These are phyloP conservation scores for Cantharis flavilabris DNA, from an alignment of 2,888 invertebrate genomes.

Conservation along the genomic window DNA sequence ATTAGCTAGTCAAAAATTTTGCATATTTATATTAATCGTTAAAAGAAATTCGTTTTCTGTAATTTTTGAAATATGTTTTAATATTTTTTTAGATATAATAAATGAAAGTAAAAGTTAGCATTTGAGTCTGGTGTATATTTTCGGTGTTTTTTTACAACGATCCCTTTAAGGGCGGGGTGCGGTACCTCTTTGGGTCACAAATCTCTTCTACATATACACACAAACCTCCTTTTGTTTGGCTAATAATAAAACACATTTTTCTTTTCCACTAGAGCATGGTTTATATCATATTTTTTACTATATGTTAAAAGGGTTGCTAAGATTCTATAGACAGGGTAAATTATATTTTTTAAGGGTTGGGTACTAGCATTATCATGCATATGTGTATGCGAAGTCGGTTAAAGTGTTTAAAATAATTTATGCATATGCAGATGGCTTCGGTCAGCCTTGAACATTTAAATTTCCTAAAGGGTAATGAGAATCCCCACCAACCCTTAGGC, in stretches of 20 bases:
- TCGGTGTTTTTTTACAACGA: slow-evolving; percentile 18
- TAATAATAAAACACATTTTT: slow-evolving; percentile 58
- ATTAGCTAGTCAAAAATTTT: background rate
- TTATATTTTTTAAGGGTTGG: slow-evolving; percentile 46
- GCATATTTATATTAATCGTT: background rate
- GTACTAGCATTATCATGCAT: slow-evolving; percentile 49
- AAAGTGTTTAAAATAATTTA: slow-evolving; percentile 41
- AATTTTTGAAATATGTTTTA: background rate
- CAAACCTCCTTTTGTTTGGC: slow-evolving; percentile 53
- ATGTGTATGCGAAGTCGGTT: slow-evolving; percentile 36
- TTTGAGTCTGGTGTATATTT: slow-evolving; percentile 4
- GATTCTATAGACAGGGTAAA: slow-evolving; percentile 49
- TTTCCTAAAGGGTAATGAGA: slow-evolving; percentile 47
- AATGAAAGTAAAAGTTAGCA: background rate
- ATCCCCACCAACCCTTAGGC: slow-evolving; percentile 44
- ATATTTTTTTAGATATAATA: background rate
- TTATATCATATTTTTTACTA: slow-evolving; percentile 57
- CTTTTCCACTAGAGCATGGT: slow-evolving; percentile 59
- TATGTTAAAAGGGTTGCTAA: slow-evolving; percentile 47
- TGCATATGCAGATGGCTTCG: slow-evolving; percentile 50
- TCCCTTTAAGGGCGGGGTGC: slow-evolving; percentile 41
- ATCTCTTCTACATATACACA: slow-evolving; percentile 45
- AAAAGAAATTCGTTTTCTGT: background rate
- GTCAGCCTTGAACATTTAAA: slow-evolving; percentile 47
- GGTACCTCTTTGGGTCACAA: slow-evolving; percentile 41